Evolutionary conservation across 1,140 invertebrate species (phyloP).

Genomic region (Papilio polyxenes): DNA sequence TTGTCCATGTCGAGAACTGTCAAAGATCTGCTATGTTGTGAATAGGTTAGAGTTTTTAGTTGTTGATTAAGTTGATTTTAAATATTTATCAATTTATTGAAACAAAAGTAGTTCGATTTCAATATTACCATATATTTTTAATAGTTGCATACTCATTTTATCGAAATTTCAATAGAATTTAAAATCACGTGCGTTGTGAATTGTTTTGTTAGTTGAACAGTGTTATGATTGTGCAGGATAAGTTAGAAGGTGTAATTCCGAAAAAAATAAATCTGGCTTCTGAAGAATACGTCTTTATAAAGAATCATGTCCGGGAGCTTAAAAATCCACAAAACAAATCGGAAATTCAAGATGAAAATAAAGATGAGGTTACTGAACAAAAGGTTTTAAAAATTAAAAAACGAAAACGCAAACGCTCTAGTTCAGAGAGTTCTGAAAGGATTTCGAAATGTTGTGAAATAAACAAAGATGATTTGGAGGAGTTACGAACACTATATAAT

Average conservation of each 20-base stretch:
- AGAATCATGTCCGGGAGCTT: slow-evolving; percentile 63
- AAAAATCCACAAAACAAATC: not conserved
- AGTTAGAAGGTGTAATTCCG: slow-evolving; percentile 45
- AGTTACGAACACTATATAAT: slow-evolving; percentile 59
- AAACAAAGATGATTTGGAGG: slow-evolving; percentile 58
- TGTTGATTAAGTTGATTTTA: not conserved
- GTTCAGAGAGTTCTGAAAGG: slow-evolving; percentile 1
- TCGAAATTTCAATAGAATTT: not conserved
- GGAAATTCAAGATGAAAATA: not conserved
- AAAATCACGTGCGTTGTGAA: slow-evolving; percentile 30
- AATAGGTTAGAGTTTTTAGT: not conserved
- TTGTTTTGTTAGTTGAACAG: slow-evolving; percentile 28
- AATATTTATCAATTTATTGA: not conserved
- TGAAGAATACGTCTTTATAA: slow-evolving; percentile 59
- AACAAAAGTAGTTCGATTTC: not conserved
- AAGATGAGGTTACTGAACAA: slow-evolving; percentile 21
- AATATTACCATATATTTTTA: not conserved
- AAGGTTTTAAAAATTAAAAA: slow-evolving; percentile 18
- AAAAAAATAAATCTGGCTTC: slow-evolving; percentile 42
- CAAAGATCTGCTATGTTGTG: not conserved
- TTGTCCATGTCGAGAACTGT: not conserved
- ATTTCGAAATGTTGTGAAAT: slow-evolving; percentile 44
- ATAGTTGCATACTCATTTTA: not conserved
- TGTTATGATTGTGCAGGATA: slow-evolving; percentile 55
- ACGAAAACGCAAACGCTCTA: slow-evolving; percentile 8